These are phyloP conservation scores for Bufo bufo DNA, from an alignment of 2,113 vertebrate genomes.

Conservation along the genomic window DNA sequence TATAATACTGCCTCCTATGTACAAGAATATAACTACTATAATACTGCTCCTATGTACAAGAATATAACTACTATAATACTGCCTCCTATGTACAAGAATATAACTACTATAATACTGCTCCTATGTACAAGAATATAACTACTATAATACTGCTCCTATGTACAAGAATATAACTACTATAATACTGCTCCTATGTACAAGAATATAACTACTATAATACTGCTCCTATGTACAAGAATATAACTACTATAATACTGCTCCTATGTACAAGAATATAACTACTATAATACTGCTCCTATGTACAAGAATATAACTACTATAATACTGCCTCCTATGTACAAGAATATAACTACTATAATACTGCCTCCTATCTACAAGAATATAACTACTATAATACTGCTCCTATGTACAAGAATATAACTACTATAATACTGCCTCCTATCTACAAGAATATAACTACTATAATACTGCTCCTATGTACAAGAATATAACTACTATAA, in stretches of 20 bases:
- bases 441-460: background rate
- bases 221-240: background rate
- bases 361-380: background rate
- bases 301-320: slow-evolving; percentile 6
- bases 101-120: too few species aligned
- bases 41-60: too few species aligned
- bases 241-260: slow-evolving; percentile 1
- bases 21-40: too few species aligned
- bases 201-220: background rate
- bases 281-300: background rate
- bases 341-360: background rate
- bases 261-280: background rate
- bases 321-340: background rate
- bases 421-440: background rate
- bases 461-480: background rate
- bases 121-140: too few species aligned
- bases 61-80: too few species aligned
- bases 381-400: too few species aligned
- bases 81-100: too few species aligned
- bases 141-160: too few species aligned
- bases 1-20: too few species aligned
- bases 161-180: background rate
- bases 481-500: slow-evolving; percentile 8
- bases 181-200: background rate
- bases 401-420: slow-evolving; percentile 5